Evolutionary conservation across 2,113 vertebrate species (phyloP).

Genomic region (Toxotes chatareus): DNA sequence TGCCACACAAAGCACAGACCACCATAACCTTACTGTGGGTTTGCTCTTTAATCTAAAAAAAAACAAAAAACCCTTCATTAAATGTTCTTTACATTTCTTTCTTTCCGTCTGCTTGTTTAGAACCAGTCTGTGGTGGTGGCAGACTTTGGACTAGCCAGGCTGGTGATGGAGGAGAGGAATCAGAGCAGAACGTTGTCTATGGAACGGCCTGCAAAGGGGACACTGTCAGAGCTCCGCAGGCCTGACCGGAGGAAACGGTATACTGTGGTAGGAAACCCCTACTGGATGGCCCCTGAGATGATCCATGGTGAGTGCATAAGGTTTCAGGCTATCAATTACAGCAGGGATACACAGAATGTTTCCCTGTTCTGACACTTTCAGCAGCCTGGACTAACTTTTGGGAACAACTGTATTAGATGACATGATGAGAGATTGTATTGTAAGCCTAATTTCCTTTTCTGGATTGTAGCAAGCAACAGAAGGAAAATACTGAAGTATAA

Average conservation of each 20-base stretch:
- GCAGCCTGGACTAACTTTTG: too few relatives aligned
- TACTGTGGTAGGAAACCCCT: slow-evolving; percentile 97
- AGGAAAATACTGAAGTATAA: too few relatives aligned
- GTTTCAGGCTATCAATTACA: not conserved
- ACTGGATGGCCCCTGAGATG: slow-evolving; percentile 99
- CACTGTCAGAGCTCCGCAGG: slow-evolving; percentile 87
- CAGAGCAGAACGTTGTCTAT: slow-evolving; percentile 69
- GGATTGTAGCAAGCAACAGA: too few relatives aligned
- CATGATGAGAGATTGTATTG: too few relatives aligned
- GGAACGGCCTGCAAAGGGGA: slow-evolving; percentile 59
- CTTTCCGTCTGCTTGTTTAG: slow-evolving; percentile 52
- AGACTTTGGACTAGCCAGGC: slow-evolving; percentile 93
- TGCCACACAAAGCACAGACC: too few relatives aligned
- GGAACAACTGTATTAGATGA: too few relatives aligned
- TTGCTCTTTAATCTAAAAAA: not conserved
- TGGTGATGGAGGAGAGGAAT: slow-evolving; percentile 90
- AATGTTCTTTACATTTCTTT: not conserved
- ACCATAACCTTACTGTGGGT: too few relatives aligned
- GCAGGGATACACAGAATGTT: too few relatives aligned
- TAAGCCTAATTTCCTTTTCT: too few relatives aligned
- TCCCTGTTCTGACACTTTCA: too few relatives aligned
- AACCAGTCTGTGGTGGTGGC: slow-evolving; percentile 92
- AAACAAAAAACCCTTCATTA: not conserved
- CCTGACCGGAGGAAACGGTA: slow-evolving; percentile 93
- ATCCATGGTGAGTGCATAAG: slow-evolving; percentile 88